Conservation (phyloP, 1,140 invertebrate species). For the Leptinotarsa texana region DNA sequence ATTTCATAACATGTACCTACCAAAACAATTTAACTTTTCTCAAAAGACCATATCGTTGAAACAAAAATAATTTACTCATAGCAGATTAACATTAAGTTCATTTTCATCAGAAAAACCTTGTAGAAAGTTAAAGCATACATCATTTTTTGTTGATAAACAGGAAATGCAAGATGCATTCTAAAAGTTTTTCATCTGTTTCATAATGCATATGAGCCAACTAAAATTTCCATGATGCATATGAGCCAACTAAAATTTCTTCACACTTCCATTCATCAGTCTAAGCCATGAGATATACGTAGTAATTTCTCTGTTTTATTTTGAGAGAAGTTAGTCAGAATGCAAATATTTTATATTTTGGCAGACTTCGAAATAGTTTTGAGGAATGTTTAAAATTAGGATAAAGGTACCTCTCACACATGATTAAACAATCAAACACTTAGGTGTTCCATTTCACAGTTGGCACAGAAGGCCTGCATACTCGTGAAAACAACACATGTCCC, state of each 20-base stretch:
- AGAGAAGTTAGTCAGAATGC: constrained; percentile 10
- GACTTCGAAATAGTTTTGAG: constrained; percentile 22
- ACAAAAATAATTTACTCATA: no score
- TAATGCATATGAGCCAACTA: no score
- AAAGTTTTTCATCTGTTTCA: no score
- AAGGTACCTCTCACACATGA: constrained; percentile 15
- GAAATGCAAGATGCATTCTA: no score
- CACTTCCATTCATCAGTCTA: not conserved
- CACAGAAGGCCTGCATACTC: not conserved
- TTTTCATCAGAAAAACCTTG: no score
- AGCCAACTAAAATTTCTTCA: not conserved
- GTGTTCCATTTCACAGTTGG: constrained; percentile 26
- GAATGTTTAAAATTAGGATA: constrained; percentile 28
- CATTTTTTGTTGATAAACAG: not conserved
- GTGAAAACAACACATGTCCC: not conserved
- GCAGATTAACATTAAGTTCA: no score
- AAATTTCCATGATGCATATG: not conserved
- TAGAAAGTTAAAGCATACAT: not conserved
- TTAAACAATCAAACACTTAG: constrained; percentile 27
- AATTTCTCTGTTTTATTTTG: constrained; percentile 12
- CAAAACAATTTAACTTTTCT: no score
- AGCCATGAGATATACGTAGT: not conserved
- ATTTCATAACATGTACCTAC: no score
- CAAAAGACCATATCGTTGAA: no score
- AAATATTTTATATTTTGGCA: constrained; percentile 16